Conservation (phyloP, 2,113 vertebrate genomes). For the Brachionichthys hirsutus region DNA sequence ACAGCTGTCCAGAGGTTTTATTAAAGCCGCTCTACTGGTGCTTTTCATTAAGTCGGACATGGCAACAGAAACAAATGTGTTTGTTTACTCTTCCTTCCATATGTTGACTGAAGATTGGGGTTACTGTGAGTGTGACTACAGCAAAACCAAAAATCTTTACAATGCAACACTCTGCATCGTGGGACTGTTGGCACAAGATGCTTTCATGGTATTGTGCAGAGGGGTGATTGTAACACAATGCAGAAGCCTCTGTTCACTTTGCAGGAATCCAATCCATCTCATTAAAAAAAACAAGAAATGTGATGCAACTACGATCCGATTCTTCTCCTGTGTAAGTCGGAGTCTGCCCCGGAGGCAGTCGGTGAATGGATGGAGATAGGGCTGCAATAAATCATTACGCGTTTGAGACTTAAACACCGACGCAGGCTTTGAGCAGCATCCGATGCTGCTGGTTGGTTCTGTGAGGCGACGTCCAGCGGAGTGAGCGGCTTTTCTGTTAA, state of each 20-base stretch:
- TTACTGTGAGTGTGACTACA: neutral
- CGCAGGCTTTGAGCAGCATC: slow-evolving; percentile 27
- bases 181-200: too few relatives aligned
- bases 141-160: neutral
- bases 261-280: too few relatives aligned
- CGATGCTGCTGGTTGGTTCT: slow-evolving; percentile 28
- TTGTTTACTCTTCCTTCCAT: slow-evolving; percentile 9
- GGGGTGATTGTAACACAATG: too few relatives aligned
- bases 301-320: neutral
- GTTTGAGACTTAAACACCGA: slow-evolving; percentile 21
- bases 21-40: slow-evolving; percentile 8
- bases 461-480: slow-evolving; percentile 51
- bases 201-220: too few relatives aligned
- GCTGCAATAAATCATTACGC: slow-evolving; percentile 27
- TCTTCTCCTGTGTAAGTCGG: neutral
- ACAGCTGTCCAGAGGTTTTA: slow-evolving; percentile 22
- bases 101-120: slow-evolving; percentile 6
- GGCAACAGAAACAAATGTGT: neutral
- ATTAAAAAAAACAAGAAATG: neutral
- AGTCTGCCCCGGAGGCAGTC: neutral
- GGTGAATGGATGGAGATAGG: slow-evolving; percentile 1
- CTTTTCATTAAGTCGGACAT: neutral
- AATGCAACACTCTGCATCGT: too few relatives aligned
- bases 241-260: too few relatives aligned
- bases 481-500: slow-evolving; percentile 54